Evolutionary conservation across 2,797 vertebrate species (phyloP).

Genomic region (Cyprinella venusta): DNA sequence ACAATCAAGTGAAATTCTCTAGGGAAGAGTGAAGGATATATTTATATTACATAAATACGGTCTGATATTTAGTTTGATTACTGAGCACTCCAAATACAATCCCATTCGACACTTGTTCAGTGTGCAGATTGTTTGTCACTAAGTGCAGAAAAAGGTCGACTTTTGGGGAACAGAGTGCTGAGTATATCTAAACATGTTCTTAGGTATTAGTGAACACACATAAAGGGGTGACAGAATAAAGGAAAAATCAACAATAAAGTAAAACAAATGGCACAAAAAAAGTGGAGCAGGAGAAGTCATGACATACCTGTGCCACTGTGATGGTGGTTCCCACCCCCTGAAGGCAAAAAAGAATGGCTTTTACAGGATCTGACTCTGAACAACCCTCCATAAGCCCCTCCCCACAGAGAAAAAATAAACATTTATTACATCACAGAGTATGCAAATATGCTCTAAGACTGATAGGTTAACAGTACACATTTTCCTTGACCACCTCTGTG

Average conservation of each 20-base stretch:
- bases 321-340: constrained; percentile 90
- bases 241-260: constrained; percentile 63
- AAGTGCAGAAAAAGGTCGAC: constrained; percentile 7
- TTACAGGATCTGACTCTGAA: constrained; percentile 86
- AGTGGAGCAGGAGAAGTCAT: constrained; percentile 83
- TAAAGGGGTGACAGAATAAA: constrained; percentile 70
- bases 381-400: constrained; percentile 78
- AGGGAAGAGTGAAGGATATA: constrained; percentile 27
- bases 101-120: not conserved
- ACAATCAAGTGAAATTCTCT: constrained; percentile 55
- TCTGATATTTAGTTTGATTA: constrained; percentile 3
- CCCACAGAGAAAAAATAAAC: constrained; percentile 76
- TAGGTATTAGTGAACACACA: constrained; percentile 75
- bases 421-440: constrained; percentile 58
- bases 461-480: constrained; percentile 41
- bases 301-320: constrained; percentile 90
- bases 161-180: constrained; percentile 32
- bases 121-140: not conserved
- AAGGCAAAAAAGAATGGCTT: constrained; percentile 90
- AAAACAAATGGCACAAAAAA: constrained; percentile 55
- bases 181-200: constrained; percentile 58
- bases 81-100: constrained; percentile 19
- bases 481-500: constrained; percentile 47
- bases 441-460: constrained; percentile 63
- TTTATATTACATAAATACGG: not conserved